phyloP scores from a whole-genome alignment of 30 jellyfish, hydroid and myxozoan species.

The Calvadosia cruxmelitensis region DNA sequence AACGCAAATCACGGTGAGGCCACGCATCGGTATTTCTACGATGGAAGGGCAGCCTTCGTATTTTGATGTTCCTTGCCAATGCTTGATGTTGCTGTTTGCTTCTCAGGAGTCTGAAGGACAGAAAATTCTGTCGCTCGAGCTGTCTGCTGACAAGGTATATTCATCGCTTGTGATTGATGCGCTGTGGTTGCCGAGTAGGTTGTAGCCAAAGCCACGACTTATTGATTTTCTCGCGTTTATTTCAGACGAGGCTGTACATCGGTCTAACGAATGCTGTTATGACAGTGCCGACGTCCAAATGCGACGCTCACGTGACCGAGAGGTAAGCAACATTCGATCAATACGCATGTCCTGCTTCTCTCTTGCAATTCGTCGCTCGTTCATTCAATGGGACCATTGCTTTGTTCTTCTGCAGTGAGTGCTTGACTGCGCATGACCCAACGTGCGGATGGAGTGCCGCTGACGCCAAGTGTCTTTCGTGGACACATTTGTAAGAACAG shows the following conservation, averaged over 20 bases:
- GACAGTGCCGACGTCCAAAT: background rate
- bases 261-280: background rate
- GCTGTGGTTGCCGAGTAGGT: background rate
- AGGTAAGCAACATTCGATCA: too few species aligned
- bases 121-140: background rate
- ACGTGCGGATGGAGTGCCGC: conserved; percentile 42
- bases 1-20: background rate
- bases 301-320: background rate
- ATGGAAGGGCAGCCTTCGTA: too few species aligned
- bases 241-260: background rate
- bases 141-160: background rate
- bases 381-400: too few species aligned
- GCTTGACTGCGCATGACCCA: conserved; percentile 44
- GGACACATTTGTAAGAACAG: conserved; percentile 22
- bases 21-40: too few species aligned
- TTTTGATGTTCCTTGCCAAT: too few species aligned
- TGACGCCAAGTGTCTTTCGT: conserved; percentile 16
- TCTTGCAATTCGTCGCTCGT: too few species aligned
- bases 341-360: too few species aligned
- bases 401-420: conserved; percentile 16
- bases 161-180: too few species aligned
- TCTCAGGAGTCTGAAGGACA: background rate
- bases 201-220: background rate
- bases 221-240: background rate
- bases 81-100: too few species aligned